Conservation (phyloP, 2,888 invertebrate genomes). For the Ceriagrion tenellum region DNA sequence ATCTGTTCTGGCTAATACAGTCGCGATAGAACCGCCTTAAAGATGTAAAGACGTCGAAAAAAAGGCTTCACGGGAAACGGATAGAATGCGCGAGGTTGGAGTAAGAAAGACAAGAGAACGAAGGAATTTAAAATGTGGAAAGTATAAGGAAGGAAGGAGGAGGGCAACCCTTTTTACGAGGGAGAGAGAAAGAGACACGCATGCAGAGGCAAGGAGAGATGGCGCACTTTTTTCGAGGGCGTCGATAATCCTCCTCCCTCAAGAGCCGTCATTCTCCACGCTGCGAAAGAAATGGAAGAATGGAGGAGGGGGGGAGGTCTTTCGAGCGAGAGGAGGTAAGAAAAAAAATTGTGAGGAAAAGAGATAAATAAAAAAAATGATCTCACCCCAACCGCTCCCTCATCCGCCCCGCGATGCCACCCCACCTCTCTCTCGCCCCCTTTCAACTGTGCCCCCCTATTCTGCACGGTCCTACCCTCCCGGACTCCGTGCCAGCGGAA, state of each 20-base stretch:
- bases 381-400: background rate
- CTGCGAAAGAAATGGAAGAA: background rate
- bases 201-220: background rate
- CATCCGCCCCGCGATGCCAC: background rate
- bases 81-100: background rate
- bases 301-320: background rate
- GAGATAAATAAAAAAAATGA: background rate
- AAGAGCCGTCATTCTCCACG: background rate
- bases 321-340: background rate
- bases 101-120: background rate
- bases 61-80: background rate
- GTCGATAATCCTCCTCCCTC: constrained; percentile 4
- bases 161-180: background rate
- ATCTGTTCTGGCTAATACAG: no score
- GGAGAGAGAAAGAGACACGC: background rate
- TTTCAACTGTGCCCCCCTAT: background rate
- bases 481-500: background rate
- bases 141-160: background rate
- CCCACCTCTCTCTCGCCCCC: background rate
- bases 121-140: background rate
- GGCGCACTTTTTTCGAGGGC: background rate
- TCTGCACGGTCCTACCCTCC: background rate
- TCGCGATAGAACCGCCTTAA: no score
- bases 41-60: no score
- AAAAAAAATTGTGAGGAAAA: background rate